A percentile compares a stretch with the other conserved stretches of the same genome.
Evolutionary conservation across 1,140 invertebrate species (phyloP).

Genomic region (Drosophila simulans): DNA sequence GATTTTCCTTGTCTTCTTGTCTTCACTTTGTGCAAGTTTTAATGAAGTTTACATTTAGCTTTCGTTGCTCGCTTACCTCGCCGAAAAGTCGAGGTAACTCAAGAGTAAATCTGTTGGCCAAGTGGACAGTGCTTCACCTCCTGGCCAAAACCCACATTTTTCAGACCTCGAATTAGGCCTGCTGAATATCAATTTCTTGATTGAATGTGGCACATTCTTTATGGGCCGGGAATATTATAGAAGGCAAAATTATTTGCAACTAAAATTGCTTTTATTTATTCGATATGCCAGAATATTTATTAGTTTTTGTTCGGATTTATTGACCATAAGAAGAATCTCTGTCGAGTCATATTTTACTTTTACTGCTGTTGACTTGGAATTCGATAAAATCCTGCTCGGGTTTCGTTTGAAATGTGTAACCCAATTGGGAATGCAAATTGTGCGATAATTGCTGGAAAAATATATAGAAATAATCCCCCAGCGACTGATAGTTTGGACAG

Average conservation of each 20-base stretch:
- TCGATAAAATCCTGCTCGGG: neutral
- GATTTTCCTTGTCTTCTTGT: conserved; percentile 26
- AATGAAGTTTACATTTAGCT: conserved; percentile 73
- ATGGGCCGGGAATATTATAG: conserved; percentile 24
- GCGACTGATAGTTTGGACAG: conserved; percentile 16
- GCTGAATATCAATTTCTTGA: conserved; percentile 16
- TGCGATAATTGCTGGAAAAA: conserved; percentile 28
- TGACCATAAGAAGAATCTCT: conserved; percentile 33
- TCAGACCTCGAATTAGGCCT: neutral
- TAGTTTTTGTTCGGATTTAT: conserved; percentile 37
- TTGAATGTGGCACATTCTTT: conserved; percentile 24
- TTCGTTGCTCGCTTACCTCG: conserved; percentile 35
- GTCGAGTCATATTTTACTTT: conserved; percentile 29
- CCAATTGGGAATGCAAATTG: conserved; percentile 25
- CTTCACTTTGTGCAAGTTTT: conserved; percentile 63
- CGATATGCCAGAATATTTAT: conserved; percentile 19
- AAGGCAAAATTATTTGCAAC: conserved; percentile 36
- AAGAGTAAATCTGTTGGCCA: conserved; percentile 23
- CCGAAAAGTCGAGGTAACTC: conserved; percentile 8
- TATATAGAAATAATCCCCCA: conserved; percentile 13
- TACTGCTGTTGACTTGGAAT: conserved; percentile 3
- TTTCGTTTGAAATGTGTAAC: conserved; percentile 5
- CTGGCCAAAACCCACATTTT: conserved; percentile 1
- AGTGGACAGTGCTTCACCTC: neutral
- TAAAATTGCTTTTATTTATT: conserved; percentile 33